Percentiles rank a stretch among this genome's conserved stretches.
Evolutionary conservation across 2,888 invertebrate genomes (phyloP).

Genomic region (Catocala sponsa): DNA sequence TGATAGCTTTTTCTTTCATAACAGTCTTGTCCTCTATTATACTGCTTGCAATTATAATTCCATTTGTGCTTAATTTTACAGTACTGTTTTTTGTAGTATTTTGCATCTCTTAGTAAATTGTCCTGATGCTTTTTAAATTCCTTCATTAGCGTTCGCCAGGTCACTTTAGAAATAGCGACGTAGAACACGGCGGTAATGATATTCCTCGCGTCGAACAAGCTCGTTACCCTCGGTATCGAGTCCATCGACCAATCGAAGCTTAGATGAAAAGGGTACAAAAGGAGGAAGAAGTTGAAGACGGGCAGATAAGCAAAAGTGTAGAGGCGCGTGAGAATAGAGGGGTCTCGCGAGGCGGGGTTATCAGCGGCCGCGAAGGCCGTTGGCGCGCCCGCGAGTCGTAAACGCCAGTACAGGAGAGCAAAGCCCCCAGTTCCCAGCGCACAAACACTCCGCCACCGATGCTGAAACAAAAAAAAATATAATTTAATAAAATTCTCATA

Average conservation of each 20-base stretch:
- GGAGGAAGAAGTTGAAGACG: conserved; percentile 95
- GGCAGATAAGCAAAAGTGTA: conserved; percentile 98
- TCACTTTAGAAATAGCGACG: conserved; percentile 80
- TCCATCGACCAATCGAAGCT: conserved; percentile 99
- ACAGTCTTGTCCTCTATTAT: conserved; percentile 76
- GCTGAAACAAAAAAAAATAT: conserved; percentile 86
- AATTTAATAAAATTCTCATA: conserved; percentile 36
- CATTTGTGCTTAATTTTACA: conserved; percentile 81
- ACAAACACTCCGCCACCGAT: conserved; percentile 91
- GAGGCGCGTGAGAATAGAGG: conserved; percentile 93
- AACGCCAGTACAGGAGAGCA: conserved; percentile 91
- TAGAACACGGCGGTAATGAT: conserved; percentile 93
- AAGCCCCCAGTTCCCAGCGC: conserved; percentile 90
- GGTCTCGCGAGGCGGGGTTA: conserved; percentile 97
- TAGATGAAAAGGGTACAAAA: conserved; percentile 95
- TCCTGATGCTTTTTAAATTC: conserved; percentile 77
- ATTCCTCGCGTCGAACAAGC: conserved; percentile 93
- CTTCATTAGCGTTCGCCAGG: conserved; percentile 72
- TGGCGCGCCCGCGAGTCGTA: conserved; percentile 92
- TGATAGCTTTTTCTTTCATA: conserved; percentile 77
- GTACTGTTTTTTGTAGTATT: conserved; percentile 78
- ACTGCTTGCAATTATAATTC: conserved; percentile 78
- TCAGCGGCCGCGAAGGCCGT: conserved; percentile 97
- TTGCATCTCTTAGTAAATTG: conserved; percentile 66
- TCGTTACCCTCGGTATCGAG: conserved; percentile 95